Evolutionary conservation across 2,797 vertebrate genomes (phyloP), one percentile per base, ranked within the genome.

Genomic region (Chrysolophus pictus): DNA sequence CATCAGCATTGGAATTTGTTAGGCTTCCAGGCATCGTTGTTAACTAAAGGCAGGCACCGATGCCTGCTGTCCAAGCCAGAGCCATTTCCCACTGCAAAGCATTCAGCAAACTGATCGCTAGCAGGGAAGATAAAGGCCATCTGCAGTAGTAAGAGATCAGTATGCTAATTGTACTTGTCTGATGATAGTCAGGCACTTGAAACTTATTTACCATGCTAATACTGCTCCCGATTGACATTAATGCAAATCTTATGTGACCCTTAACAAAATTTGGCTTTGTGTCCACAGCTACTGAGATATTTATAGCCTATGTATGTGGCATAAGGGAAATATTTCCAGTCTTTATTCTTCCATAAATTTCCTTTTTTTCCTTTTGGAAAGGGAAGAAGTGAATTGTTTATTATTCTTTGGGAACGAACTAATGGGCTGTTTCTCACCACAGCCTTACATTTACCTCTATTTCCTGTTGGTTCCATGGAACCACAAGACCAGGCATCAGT

Each of bases 321-420:
- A 10, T 93, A 88, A 89, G 46, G 91, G 82, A 94, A 95, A 73
- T 95, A 93, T 90, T 94, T 90, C 85, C 92, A 96, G 87, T 79
- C 92, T 90, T 95, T 93, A 92, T 94, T 96, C 95, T 96, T 94
- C 89, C 92, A 86, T 91, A 93, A 96, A 79, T 96, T 96, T 94
- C 94, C 92, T 86, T 89, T 82, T 82, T 94, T 95, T 82, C 53
- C 35, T 76, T 64, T 87, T 96, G 96, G 87, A 95, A 95, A 63
- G 91, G 94, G 84, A 96, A 95, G 95, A 94, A 82, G 92, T 89
- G 92, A 96, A 94, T 95, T 95, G 95, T 96, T 92, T 93, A 70
- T 92, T 93, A 86, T 90, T 91, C 91, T 95, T 93, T 93, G 93
- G 91, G 94, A 96, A 96, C 68, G 41, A 6, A 6, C 44, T 73